phyloP scores from a whole-genome alignment of 1,140 invertebrate genomes.

The Nebria ingens region DNA sequence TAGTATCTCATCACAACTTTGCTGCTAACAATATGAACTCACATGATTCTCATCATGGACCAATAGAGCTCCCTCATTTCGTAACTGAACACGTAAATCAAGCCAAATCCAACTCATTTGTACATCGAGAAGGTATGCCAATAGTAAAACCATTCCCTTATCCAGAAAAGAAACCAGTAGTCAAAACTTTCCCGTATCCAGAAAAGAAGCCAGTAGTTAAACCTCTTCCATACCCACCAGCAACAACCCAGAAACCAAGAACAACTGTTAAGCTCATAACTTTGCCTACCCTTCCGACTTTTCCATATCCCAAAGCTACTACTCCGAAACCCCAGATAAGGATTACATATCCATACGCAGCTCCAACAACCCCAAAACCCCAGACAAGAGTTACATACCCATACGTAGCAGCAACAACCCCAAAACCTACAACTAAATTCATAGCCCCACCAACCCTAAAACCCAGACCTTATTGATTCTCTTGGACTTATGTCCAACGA shows the following conservation, averaged over 20 bases:
- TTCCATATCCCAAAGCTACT: not conserved
- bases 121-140: not conserved
- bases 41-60: no score
- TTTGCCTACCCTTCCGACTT: not conserved
- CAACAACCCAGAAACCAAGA: not conserved
- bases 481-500: no score
- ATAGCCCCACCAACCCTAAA: not conserved
- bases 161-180: not conserved
- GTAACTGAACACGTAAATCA: not conserved
- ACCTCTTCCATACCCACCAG: not conserved
- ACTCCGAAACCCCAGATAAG: not conserved
- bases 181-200: not conserved
- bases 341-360: not conserved
- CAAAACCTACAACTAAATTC: not conserved
- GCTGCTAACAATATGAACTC: no score
- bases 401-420: not conserved
- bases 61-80: no score
- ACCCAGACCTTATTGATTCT: not conserved
- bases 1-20: no score
- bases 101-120: not conserved
- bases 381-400: not conserved
- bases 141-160: not conserved
- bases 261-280: not conserved
- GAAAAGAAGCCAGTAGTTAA: not conserved
- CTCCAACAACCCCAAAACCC: not conserved